phyloP scores from a whole-genome alignment of 2,113 vertebrate species.

The Eublepharis macularius region DNA sequence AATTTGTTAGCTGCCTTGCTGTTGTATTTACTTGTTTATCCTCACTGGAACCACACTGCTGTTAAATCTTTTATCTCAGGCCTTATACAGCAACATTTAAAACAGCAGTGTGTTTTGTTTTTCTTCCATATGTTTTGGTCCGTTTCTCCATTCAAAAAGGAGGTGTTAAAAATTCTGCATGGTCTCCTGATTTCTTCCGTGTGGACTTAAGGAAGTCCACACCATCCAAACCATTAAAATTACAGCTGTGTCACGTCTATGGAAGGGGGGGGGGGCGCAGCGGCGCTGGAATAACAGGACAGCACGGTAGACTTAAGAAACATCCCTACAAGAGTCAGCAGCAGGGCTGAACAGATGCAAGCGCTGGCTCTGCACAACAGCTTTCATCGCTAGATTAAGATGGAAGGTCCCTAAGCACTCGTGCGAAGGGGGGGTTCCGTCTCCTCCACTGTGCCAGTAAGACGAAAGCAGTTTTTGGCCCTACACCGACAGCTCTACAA shows the following conservation, averaged over 20 bases:
- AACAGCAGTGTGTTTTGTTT: background rate
- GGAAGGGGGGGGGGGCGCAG: background rate
- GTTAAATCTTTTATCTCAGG: background rate
- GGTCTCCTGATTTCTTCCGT: background rate
- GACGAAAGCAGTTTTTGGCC: background rate
- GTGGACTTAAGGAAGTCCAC: no score
- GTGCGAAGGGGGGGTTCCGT: background rate
- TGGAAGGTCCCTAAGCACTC: background rate
- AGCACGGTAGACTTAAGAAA: background rate
- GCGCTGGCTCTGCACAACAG: fast-evolving
- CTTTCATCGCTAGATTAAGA: slow-evolving; percentile 1
- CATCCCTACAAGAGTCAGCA: background rate
- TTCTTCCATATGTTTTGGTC: background rate
- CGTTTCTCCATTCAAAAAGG: background rate
- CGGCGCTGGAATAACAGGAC: background rate
- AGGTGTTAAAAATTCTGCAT: background rate
- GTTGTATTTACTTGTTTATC: no score
- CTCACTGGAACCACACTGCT: background rate
- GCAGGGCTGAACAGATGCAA: background rate
- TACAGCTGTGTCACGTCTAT: background rate
- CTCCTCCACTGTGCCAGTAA: background rate
- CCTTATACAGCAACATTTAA: background rate
- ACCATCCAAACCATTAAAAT: background rate
- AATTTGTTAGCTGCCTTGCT: background rate
- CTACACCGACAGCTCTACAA: background rate